phyloP scores from a whole-genome alignment of 1,140 invertebrate genomes.

The Phenacoccus solenopsis region DNA sequence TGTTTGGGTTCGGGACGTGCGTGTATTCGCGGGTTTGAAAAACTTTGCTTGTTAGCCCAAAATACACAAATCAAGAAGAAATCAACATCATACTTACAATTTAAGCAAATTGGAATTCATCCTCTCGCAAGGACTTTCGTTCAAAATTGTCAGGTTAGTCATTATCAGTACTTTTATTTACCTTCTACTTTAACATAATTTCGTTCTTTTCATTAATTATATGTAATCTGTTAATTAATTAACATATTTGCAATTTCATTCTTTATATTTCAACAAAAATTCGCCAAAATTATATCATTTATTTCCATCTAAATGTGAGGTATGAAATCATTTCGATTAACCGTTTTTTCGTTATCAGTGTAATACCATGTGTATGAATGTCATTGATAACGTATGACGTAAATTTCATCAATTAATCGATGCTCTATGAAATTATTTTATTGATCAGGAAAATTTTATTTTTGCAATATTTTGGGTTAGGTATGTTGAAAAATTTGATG shows the following conservation, averaged over 20 bases:
- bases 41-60: constrained; percentile 1
- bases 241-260: too few species aligned
- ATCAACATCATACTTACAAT: background rate
- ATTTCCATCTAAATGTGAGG: too few species aligned
- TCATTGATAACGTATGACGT: constrained; percentile 7
- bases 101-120: constrained; percentile 6
- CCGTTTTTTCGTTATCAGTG: constrained; percentile 7
- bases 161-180: background rate
- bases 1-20: constrained; percentile 14
- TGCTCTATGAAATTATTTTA: too few species aligned
- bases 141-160: constrained; percentile 6
- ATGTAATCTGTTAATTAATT: too few species aligned
- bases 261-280: too few species aligned
- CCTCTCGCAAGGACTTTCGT: constrained; percentile 8
- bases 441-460: too few species aligned
- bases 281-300: too few species aligned
- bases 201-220: too few species aligned
- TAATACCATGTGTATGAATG: constrained; percentile 8
- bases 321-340: background rate
- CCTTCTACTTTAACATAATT: too few species aligned
- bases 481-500: background rate
- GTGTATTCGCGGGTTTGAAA: constrained; percentile 12
- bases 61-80: constrained; percentile 10
- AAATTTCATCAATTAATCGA: too few species aligned
- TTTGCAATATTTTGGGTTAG: background rate